Percentiles rank a stretch among this genome's conserved stretches.
Evolutionary conservation across 2,797 vertebrate species (phyloP).

Genomic region (Xyrichtys novacula): DNA sequence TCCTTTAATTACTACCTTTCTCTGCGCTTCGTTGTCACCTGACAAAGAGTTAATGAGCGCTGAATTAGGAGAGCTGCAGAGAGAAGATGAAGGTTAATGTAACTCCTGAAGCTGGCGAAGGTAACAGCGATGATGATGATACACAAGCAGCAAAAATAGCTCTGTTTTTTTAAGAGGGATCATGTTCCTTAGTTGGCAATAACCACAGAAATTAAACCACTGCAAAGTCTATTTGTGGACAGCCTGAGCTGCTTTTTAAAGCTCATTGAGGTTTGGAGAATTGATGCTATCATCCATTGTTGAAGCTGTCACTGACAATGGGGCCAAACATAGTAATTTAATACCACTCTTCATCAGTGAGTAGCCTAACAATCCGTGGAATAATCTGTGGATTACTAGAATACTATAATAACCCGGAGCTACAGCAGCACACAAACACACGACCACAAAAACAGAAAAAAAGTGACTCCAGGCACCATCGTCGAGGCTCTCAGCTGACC

Average conservation of each 20-base stretch:
- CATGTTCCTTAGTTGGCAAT: no score
- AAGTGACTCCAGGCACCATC: background rate
- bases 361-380: background rate
- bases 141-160: no score
- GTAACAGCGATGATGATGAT: no score
- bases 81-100: no score
- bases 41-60: no score
- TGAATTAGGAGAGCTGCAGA: no score
- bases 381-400: background rate
- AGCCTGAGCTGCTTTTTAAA: background rate
- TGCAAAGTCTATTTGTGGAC: background rate
- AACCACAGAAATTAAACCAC: background rate
- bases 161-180: no score
- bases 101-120: no score
- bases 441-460: conserved; percentile 4
- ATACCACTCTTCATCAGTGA: background rate
- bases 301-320: background rate
- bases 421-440: no score
- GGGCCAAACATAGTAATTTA: background rate
- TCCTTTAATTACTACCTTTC: no score
- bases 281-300: background rate
- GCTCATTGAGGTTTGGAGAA: background rate
- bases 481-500: conserved; percentile 12
- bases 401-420: background rate
- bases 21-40: no score